Base-by-base conservation (phyloP, 2,797 vertebrate genomes). In the Rhabdophis nuchalis region DNA sequence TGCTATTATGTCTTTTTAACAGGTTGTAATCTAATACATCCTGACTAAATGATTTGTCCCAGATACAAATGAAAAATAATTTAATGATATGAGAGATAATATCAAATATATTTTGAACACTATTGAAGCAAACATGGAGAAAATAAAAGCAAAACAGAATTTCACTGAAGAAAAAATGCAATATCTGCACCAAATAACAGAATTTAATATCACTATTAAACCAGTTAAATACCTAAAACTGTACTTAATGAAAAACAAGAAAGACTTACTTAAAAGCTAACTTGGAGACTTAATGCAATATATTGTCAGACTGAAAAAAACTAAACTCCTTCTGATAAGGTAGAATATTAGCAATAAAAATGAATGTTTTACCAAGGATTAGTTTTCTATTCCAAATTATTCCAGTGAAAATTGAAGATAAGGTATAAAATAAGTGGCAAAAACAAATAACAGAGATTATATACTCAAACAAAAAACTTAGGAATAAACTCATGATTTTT, bases 381-480 rank as follows among this genome's bases (percentile, higher is more conserved):
- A 29, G 23, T 87, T 53, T 54, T 53, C 13, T 57, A n/a, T 95
- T 94, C 95, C 72, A 82, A 82, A 82, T 82, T 41, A 82, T 82
- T 82, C 36, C 18, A 82, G 18, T 23, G 8, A 77, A 41, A 36
- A 77, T 77, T 77, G 68, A 77, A 77, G 68, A 77, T 23, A 36
- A 72, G 32, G 18, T 77, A 41, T 77, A 23, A 77, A 77, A 72
- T 72, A 36, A 77, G 72, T 41, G 72, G 36, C 36, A 77, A 41
- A 77, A 41, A 77, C 72, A 77, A 41, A 77, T 77, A 77, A 41
- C 18, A 23, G 9, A 9, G 36, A 41, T 77, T 41, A 77, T 77
- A 77, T 41, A 23, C 9, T 77, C 72, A 77, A 41, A 25, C 18
- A 77, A 46, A 41, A 77, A 20, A 77, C 36, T 36, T 41, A 77